These are phyloP conservation scores for Larimichthys polyactis DNA, from an alignment of 2,113 vertebrate species.

Conservation along the genomic window DNA sequence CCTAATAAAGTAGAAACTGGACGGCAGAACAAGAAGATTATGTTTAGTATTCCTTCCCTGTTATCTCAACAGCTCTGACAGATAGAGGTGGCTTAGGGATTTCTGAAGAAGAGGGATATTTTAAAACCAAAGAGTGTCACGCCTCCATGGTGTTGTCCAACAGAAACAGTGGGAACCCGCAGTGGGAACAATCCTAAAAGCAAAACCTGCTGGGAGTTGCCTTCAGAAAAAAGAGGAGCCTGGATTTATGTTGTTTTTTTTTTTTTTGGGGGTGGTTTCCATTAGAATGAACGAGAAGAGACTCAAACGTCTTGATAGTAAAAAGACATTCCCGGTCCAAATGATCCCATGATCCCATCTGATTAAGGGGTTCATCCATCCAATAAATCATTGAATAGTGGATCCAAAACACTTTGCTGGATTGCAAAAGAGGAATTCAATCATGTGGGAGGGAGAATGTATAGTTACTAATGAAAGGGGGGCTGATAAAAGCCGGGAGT, in stretches of 20 bases:
- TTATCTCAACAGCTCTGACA: neutral
- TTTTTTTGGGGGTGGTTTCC: neutral
- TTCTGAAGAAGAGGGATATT: neutral
- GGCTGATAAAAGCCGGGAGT: slow-evolving; percentile 26
- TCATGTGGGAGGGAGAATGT: slow-evolving; percentile 37
- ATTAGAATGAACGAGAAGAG: neutral
- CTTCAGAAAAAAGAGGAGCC: neutral
- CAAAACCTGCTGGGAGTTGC: slow-evolving; percentile 1
- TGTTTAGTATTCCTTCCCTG: neutral
- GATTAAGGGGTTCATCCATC: neutral
- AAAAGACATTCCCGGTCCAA: neutral
- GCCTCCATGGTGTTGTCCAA: neutral
- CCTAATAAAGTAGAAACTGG: too few species aligned
- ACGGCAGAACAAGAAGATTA: neutral
- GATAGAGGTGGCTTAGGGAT: neutral
- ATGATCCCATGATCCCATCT: neutral
- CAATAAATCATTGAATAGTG: neutral
- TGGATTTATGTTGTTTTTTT: neutral
- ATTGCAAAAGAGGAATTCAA: neutral
- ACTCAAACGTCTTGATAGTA: neutral
- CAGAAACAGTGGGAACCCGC: neutral
- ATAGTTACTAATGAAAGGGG: slow-evolving; percentile 21
- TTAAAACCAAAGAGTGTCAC: neutral
- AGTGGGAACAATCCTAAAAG: slow-evolving; percentile 11
- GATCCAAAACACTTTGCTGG: neutral